Percentiles rank a stretch among this genome's conserved stretches.
Conservation (phyloP, 2,888 invertebrate genomes). For the Melolontha melolontha region DNA sequence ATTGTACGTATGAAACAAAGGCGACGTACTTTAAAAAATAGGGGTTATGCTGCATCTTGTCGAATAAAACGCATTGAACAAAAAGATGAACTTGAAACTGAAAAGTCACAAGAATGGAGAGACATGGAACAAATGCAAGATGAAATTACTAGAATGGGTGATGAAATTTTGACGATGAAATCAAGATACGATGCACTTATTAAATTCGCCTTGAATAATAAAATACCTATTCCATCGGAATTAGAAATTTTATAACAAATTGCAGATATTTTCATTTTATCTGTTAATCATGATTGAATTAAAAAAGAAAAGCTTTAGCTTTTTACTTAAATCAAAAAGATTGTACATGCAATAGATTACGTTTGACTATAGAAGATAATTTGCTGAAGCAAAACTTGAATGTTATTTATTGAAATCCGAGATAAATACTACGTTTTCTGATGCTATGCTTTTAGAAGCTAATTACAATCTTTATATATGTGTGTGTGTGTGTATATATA, state of each 20-base stretch:
- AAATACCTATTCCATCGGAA: conserved; percentile 83
- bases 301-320: too few relatives aligned
- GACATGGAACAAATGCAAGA: conserved; percentile 88
- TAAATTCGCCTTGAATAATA: conserved; percentile 84
- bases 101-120: conserved; percentile 84
- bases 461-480: too few relatives aligned
- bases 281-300: too few relatives aligned
- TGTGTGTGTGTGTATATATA: too few relatives aligned
- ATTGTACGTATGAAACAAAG: conserved; percentile 95
- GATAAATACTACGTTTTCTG: too few relatives aligned
- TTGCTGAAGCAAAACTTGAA: too few relatives aligned
- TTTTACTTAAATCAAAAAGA: too few relatives aligned
- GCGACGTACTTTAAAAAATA: conserved; percentile 91
- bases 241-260: conserved; percentile 66
- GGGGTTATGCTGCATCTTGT: conserved; percentile 95
- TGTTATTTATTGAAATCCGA: too few relatives aligned
- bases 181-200: conserved; percentile 87
- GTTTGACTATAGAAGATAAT: too few relatives aligned
- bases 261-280: too few relatives aligned
- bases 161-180: conserved; percentile 81
- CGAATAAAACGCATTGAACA: conserved; percentile 94
- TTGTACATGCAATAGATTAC: too few relatives aligned
- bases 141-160: conserved; percentile 80
- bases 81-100: conserved; percentile 90
- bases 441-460: too few relatives aligned